Evolutionary conservation across 2,888 invertebrate genomes (phyloP), one percentile per base, ranked within the genome.

Genomic region (Papilio elwesi): DNA sequence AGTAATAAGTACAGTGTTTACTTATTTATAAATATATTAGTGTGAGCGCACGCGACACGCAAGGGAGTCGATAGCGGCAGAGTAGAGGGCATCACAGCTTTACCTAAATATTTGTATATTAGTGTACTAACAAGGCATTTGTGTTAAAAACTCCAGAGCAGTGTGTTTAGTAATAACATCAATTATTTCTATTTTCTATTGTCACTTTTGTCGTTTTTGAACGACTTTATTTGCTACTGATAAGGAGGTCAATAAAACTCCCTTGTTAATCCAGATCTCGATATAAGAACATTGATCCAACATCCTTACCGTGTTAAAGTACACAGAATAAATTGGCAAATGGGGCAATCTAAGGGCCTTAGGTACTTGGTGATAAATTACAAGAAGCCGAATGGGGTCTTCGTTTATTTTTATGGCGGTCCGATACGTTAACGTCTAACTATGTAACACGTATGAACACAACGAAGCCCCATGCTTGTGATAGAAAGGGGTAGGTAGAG

Each of bases 351-450:
- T 68, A 72, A 68, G 72, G 64, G 68, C 55, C 55, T 72, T 72
- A 68, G 55, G 53, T 62, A 62, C 63, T 62, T 67, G 67, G 63
- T 73, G 64, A 73, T 73, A 68, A 68, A 73, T 73, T 68, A 68
- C 64, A 16, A 68, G 57, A 53, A 63, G 68, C 53, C 63, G 16
- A 55, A 63, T 68, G 55, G 63, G 55, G 55, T 63, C 68, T 73
- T 53, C 55, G 48, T 73, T 71, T 64, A 73, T 68, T 68, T 73
- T 64, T 55, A 68, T 51, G 68, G 57, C 16, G 68, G 68, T 73
- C 26, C 38, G 36, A 47, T 71, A 38, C 70, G 36, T 65, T 48
- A 64, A 55, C 52, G 67, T 55, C 43, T 53, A 52, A 52, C 66
- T 67, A 11, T 55, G 55, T 49, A 47, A 67, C 59, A 62, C 59